Evolutionary conservation across 1,140 invertebrate genomes (phyloP).

Genomic region (Euglossa dilemma): DNA sequence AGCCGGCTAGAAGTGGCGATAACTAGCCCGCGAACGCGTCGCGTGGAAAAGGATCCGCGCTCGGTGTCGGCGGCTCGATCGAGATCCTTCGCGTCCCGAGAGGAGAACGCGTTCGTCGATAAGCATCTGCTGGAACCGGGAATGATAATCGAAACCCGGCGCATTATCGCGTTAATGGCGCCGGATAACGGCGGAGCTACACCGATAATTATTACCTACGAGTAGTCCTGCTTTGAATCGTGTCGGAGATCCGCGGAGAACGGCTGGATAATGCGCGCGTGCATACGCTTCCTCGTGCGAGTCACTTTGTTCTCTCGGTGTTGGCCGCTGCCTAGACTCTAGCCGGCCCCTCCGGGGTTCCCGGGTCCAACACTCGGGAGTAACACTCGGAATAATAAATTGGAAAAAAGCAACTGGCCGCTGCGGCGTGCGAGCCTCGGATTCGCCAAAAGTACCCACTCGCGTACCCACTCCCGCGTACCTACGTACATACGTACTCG

Average conservation of each 20-base stretch:
- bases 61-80: neutral
- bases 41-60: neutral
- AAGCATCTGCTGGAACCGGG: constrained; percentile 34
- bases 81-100: neutral
- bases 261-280: neutral
- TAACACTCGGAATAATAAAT: no score
- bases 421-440: neutral
- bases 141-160: constrained; percentile 49
- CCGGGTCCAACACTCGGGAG: no score
- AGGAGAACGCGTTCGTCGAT: constrained; percentile 33
- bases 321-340: neutral
- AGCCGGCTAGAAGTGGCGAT: neutral
- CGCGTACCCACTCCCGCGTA: neutral
- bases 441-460: neutral
- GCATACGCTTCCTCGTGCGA: constrained; percentile 22
- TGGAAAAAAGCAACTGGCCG: neutral
- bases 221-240: constrained; percentile 41
- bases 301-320: constrained; percentile 20
- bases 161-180: constrained; percentile 51
- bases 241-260: constrained; percentile 37
- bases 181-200: constrained; percentile 40
- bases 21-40: neutral
- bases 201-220: constrained; percentile 59
- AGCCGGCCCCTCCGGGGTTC: no score
- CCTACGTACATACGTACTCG: neutral